Conservation (phyloP, 2,797 vertebrate genomes). For the Pipistrellus pygmaeus region DNA sequence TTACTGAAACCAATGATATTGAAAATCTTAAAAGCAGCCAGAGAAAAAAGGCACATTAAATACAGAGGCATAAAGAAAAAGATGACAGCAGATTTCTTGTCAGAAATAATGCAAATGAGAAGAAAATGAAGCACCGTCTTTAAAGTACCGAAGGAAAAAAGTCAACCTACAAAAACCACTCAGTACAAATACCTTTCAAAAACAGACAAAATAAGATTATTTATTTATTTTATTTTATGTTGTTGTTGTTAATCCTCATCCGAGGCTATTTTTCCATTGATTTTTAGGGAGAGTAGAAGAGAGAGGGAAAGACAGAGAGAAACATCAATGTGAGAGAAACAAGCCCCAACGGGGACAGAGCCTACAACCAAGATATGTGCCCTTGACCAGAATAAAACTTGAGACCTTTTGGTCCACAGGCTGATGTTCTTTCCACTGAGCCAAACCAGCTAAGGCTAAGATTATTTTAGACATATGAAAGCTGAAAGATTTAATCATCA, state of each 20-base stretch:
- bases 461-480: constrained; percentile 58
- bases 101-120: constrained; percentile 4
- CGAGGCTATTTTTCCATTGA: too few species aligned
- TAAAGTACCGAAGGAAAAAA: constrained; percentile 27
- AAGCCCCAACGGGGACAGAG: too few species aligned
- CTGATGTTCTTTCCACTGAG: too few species aligned
- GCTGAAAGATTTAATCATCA: constrained; percentile 34
- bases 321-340: too few species aligned
- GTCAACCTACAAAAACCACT: not conserved
- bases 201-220: constrained; percentile 36
- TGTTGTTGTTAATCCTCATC: too few species aligned
- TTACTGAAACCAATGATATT: not conserved
- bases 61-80: not conserved
- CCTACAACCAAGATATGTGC: too few species aligned
- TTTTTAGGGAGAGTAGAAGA: too few species aligned
- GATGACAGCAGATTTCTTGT: not conserved
- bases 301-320: too few species aligned
- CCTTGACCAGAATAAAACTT: too few species aligned
- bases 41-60: not conserved
- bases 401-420: too few species aligned
- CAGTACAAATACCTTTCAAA: constrained; percentile 5
- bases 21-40: constrained; percentile 6
- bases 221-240: not conserved
- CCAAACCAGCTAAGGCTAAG: not conserved
- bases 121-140: not conserved